Percentiles rank a stretch among this genome's conserved stretches.
These are phyloP conservation scores for Lissocephala sabroskyi DNA, from an alignment of 2,888 invertebrate species.

Conservation along the genomic window DNA sequence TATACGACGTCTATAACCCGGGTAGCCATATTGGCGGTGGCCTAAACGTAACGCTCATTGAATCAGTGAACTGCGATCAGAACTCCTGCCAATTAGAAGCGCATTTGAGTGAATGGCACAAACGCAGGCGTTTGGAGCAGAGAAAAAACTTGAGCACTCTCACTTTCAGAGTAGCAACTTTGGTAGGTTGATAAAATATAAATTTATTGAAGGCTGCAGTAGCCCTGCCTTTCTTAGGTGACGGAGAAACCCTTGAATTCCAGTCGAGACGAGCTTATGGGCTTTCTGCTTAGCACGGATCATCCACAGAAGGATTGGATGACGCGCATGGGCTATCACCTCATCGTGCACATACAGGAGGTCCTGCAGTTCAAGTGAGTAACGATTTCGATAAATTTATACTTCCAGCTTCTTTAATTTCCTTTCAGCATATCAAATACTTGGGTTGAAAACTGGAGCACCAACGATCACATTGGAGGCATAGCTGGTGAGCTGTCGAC, in stretches of 20 bases:
- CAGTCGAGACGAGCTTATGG: conserved; percentile 33
- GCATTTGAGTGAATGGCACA: conserved; percentile 49
- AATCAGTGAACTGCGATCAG: conserved; percentile 42
- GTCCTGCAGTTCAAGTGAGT: conserved; percentile 57
- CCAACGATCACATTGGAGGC: conserved; percentile 54
- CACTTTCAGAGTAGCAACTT: conserved; percentile 53
- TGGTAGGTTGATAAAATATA: conserved; percentile 49
- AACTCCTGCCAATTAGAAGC: conserved; percentile 27
- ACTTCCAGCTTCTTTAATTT: background rate
- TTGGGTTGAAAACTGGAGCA: conserved; percentile 51
- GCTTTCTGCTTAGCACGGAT: conserved; percentile 40
- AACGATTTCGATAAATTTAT: background rate
- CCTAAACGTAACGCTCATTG: conserved; percentile 66
- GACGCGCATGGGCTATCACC: conserved; percentile 49
- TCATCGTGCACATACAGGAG: conserved; percentile 46
- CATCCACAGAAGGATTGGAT: conserved; percentile 50
- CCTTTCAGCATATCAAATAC: conserved; percentile 37
- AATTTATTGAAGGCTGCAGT: no score
- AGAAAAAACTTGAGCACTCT: conserved; percentile 54
- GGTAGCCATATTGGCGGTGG: conserved; percentile 66
- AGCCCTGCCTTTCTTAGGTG: conserved; percentile 26
- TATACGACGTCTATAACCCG: conserved; percentile 69
- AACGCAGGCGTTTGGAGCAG: conserved; percentile 48
- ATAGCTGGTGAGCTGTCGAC: conserved; percentile 54
- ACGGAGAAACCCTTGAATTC: conserved; percentile 36